phyloP scores from a whole-genome alignment of 2,113 vertebrate genomes.

The Carassius carassius region DNA sequence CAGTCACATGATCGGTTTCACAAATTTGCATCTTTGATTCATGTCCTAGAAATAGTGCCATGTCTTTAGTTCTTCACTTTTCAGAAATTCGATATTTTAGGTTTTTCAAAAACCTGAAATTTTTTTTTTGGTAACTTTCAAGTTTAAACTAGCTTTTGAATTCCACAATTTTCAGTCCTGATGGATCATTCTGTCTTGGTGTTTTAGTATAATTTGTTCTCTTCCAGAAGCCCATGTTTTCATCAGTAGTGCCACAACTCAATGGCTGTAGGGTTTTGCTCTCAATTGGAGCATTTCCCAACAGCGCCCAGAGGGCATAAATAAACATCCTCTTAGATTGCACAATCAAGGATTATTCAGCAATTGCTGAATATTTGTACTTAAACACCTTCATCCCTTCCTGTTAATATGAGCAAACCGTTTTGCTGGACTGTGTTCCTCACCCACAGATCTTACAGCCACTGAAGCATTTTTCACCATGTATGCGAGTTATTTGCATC shows the following conservation, averaged over 20 bases:
- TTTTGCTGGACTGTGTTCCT: background rate
- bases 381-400: background rate
- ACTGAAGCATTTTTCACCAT: background rate
- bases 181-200: background rate
- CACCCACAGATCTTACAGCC: background rate
- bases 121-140: background rate
- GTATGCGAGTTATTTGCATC: background rate
- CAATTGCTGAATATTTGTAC: slow-evolving; percentile 13
- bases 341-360: slow-evolving; percentile 10
- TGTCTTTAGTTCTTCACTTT: background rate
- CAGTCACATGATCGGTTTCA: background rate
- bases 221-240: background rate
- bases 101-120: background rate
- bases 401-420: background rate
- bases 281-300: slow-evolving; percentile 29
- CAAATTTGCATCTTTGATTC: background rate
- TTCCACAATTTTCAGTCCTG: background rate
- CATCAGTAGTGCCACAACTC: background rate
- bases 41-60: background rate
- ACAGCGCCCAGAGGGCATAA: slow-evolving; percentile 33
- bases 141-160: background rate
- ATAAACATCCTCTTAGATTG: slow-evolving; percentile 29
- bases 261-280: slow-evolving; percentile 9
- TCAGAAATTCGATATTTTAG: background rate
- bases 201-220: background rate